Conservation (phyloP, 2,113 vertebrate genomes). For the Vireo altiloquus region DNA sequence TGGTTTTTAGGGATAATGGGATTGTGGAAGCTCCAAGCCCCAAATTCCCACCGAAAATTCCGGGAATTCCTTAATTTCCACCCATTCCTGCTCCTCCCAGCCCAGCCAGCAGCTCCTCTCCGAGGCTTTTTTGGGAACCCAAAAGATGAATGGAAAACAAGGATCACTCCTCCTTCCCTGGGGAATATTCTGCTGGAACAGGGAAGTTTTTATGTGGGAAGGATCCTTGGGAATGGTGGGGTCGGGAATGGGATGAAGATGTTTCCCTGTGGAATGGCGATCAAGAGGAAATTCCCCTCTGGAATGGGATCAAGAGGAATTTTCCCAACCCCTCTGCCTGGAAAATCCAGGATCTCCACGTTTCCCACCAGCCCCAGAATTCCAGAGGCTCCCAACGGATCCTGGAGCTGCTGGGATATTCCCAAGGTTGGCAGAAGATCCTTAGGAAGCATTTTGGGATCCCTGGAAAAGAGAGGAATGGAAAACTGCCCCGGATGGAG, state of each 20-base stretch:
- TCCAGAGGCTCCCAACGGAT: rapidly evolving
- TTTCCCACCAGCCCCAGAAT: rapidly evolving
- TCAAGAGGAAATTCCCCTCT: too few relatives aligned
- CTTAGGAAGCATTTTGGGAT: not conserved
- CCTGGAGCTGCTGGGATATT: rapidly evolving
- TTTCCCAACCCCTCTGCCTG: not conserved
- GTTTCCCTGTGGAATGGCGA: too few relatives aligned
- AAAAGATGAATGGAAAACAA: not conserved
- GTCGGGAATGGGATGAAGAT: not conserved
- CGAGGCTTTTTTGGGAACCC: not conserved
- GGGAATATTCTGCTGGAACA: not conserved
- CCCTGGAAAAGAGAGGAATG: not conserved
- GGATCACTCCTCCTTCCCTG: not conserved
- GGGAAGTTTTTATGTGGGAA: not conserved
- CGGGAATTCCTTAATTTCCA: not conserved
- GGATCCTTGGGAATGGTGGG: not conserved
- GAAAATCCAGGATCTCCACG: not conserved
- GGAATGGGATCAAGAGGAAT: not conserved
- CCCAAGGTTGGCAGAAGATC: not conserved
- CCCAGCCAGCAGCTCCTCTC: not conserved
- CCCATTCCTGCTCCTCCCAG: not conserved
- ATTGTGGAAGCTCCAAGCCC: not conserved
- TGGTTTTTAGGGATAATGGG: not conserved
- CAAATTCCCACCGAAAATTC: not conserved
- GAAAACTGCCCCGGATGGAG: rapidly evolving